Percentiles rank a stretch among this genome's conserved stretches.
Conservation (phyloP, 64 coral and sea anemone genomes). For the Acropora tenuis region DNA sequence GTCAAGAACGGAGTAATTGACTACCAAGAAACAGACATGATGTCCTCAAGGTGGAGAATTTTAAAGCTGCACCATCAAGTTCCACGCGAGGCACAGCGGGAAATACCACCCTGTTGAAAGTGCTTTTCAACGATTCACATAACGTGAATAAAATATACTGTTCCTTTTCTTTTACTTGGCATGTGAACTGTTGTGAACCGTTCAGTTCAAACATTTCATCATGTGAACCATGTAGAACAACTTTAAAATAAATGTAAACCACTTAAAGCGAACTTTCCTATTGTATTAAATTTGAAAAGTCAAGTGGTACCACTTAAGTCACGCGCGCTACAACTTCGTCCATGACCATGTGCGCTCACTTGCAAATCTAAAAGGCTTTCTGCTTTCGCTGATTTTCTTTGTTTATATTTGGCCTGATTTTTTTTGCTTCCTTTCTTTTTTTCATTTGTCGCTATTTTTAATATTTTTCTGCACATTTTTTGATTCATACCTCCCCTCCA, state of each 20-base stretch:
- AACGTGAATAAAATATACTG: no score
- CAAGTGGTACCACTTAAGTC: no score
- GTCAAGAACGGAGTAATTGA: slow-evolving; percentile 14
- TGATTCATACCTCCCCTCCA: no score
- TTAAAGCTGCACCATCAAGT: slow-evolving; percentile 2
- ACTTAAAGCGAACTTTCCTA: no score
- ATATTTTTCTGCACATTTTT: no score
- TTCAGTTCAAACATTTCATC: no score
- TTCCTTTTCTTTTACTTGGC: no score
- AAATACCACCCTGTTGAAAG: slow-evolving; percentile 5
- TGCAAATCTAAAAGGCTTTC: not conserved
- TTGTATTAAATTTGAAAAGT: no score
- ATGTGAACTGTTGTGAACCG: no score
- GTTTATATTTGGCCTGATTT: not conserved
- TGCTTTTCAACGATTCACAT: not conserved
- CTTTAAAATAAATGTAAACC: no score
- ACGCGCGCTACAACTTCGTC: no score
- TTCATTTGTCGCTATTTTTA: not conserved
- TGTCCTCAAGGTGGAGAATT: slow-evolving; percentile 19
- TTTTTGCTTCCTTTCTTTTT: not conserved
- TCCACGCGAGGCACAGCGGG: slow-evolving; percentile 1
- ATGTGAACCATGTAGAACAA: no score
- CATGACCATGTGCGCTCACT: not conserved
- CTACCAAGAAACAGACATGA: slow-evolving; percentile 25
- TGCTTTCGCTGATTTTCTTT: not conserved